Percentiles rank a stretch among this genome's conserved stretches.
phyloP scores from a whole-genome alignment of 92 coral and sea anemone genomes.

The Meandrina meandrites region DNA sequence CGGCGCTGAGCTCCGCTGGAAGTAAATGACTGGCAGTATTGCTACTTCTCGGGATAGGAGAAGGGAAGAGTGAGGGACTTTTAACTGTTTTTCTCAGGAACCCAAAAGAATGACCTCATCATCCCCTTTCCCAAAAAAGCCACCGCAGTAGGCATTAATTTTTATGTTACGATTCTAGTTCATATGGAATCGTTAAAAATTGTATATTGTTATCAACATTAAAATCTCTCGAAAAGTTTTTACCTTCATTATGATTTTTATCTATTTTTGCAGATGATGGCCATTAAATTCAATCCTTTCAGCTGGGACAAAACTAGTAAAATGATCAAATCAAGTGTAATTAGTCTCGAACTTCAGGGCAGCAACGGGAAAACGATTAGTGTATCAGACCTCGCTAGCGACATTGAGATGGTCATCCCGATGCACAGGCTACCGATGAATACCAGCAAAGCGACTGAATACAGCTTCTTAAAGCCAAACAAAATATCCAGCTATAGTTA shows the following conservation, averaged over 20 bases:
- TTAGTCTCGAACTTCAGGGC: constrained; percentile 6
- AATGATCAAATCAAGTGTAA: constrained; percentile 19
- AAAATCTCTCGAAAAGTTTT: background rate
- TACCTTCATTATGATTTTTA: background rate
- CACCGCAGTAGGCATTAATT: no score
- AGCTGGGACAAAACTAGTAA: constrained; percentile 23
- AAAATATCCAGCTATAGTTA: background rate
- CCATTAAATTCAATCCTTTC: constrained; percentile 22
- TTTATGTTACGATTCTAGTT: no score
- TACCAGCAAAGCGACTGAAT: background rate
- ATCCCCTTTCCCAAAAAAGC: no score
- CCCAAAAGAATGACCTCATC: no score
- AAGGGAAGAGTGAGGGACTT: no score
- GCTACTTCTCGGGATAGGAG: no score
- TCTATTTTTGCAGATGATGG: constrained; percentile 8
- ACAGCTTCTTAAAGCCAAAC: constrained; percentile 9
- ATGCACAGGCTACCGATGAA: background rate
- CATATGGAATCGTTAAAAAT: no score
- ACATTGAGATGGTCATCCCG: constrained; percentile 23
- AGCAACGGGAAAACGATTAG: background rate
- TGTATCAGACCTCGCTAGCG: constrained; percentile 3
- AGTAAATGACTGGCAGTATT: no score
- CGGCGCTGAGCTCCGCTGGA: no score
- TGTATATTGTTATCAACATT: no score
- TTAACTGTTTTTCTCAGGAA: no score